A percentile compares a stretch with the other conserved stretches of the same genome.
These are phyloP conservation scores for Cynopterus brachyotis DNA, from an alignment of 2,113 vertebrate species.

Conservation along the genomic window DNA sequence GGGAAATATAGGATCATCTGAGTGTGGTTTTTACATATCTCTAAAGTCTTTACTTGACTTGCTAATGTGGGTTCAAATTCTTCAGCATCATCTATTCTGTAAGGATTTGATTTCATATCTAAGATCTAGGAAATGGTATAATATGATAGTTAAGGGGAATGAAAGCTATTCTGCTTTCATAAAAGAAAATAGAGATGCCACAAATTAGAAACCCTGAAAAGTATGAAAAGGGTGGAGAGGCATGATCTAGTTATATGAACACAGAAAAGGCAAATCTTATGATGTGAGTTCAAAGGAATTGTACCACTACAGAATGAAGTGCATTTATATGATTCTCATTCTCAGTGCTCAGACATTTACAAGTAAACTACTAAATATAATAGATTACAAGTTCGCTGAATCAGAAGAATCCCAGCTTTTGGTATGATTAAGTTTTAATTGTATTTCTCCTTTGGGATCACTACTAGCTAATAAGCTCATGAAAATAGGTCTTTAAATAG, in stretches of 20 bases:
- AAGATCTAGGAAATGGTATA: slow-evolving; percentile 44
- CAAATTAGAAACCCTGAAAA: slow-evolving; percentile 55
- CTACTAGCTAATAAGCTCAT: slow-evolving; percentile 86
- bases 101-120: slow-evolving; percentile 69
- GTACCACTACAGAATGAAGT: slow-evolving; percentile 36
- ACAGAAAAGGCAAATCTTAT: slow-evolving; percentile 21
- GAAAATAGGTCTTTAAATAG: slow-evolving; percentile 88
- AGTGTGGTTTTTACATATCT: slow-evolving; percentile 40
- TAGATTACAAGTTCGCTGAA: slow-evolving; percentile 85
- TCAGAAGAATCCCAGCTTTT: slow-evolving; percentile 86
- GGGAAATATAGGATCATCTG: slow-evolving; percentile 33
- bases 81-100: slow-evolving; percentile 63
- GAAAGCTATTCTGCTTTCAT: slow-evolving; percentile 51
- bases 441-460: slow-evolving; percentile 88
- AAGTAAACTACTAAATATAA: slow-evolving; percentile 85
- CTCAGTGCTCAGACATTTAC: slow-evolving; percentile 77
- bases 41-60: slow-evolving; percentile 60
- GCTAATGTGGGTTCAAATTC: slow-evolving; percentile 71
- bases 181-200: slow-evolving; percentile 58
- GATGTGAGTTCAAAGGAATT: slow-evolving; percentile 52
- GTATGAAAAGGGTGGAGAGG: not conserved
- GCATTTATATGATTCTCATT: slow-evolving; percentile 72
- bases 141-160: slow-evolving; percentile 50
- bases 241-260: not conserved
- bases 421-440: slow-evolving; percentile 90